Base-by-base conservation (phyloP, 2,113 vertebrate genomes). In the Gobius niger region DNA sequence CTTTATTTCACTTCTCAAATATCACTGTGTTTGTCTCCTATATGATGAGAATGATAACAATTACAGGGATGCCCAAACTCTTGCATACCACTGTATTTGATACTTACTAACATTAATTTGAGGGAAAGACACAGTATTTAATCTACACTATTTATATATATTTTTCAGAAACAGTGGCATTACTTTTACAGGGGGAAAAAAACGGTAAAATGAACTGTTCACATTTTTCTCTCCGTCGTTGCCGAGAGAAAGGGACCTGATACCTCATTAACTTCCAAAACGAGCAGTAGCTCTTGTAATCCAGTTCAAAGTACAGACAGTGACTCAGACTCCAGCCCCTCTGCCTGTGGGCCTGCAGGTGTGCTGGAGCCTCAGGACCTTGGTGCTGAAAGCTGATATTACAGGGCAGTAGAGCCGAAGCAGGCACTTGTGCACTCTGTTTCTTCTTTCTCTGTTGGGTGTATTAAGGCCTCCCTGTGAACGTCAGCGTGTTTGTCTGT, bases 351-450 rank as follows among this genome's bases (percentile, higher is more conserved):
- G 76, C 64, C 64, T 87, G 73, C 89, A 91, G 87, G 87, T 91
- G 88, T 91, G 82, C 80, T 40, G 75, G 68, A 63, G 56, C 86
- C 85, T 12, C 61, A 63, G 70, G 80, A 81, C 60, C 66, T 85
- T 66, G 44, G 73, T 47, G 72, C 75, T 88, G 86, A 89, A 88
- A 88, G 86, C 76, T 88, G 83, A 88, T 81, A 88, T 88, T 85
- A 86, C 67, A 52, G 73, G 82, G 82, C 73, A 83, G 89, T 87
- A 87, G 73, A 67, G 67, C 85, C 81, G 73, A 24, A 88, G 76
- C 85, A 75, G 80, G 78, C 76, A 86, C 68, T 67, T 69, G 77
- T 83, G 82, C 73, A 51, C 51, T 66, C 65, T 61, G 79, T 71
- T 80, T 79, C 67, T 14, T 63, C 73, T 68, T 53, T 18, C 10